Base-by-base conservation (phyloP, 2,888 invertebrate genomes). In the Sarcophaga subvicina region DNA sequence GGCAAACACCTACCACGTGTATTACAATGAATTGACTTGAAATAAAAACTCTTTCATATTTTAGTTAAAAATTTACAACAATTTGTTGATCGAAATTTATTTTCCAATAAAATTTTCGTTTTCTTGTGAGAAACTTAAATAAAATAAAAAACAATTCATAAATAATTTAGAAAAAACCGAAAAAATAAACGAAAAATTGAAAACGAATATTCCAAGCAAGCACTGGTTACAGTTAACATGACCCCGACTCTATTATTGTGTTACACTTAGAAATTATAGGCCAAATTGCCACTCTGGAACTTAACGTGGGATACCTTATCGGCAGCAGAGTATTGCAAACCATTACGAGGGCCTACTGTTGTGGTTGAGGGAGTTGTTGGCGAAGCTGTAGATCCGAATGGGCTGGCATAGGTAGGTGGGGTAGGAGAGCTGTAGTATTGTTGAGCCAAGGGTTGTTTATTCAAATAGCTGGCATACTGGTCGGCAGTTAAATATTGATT, bases 221-320 rank as follows among this genome's bases (percentile, higher is more conserved):
- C 71, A 69, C 64, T 62, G 37, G 37, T 37, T 37, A 37, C 72
- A 49, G 37, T 2, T 5, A 71, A 27, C 4, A 62, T 12, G 11
- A 72, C 2, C 0, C 0, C n/a, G 27, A 4, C 63, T 5, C n/a
- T 10, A 25, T 45, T 10, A 25, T 45, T 12, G 54, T 20, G n/a
- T 8, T 14, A 17, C 54, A 2, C 47, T 80, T 89, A 93, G 86
- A 93, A 93, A 69, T 91, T 92, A 71, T 93, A 93, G 70, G 89
- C 90, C 54, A 92, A 88, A 76, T 91, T 91, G 81, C 94, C 94
- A 77, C 94, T 94, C 12, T 91, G 91, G 88, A 94, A 94, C 89
- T 93, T 94, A 1, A 94, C 94, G 78, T 93, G 94, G 10, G 95
- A 94, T 2, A 94, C 94, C 45, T 93, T 91, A 62, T 94, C 93